A percentile compares a stretch with the other conserved stretches of the same genome.
Conservation (phyloP, 2,888 invertebrate species). For the Halocaridina rubra region DNA sequence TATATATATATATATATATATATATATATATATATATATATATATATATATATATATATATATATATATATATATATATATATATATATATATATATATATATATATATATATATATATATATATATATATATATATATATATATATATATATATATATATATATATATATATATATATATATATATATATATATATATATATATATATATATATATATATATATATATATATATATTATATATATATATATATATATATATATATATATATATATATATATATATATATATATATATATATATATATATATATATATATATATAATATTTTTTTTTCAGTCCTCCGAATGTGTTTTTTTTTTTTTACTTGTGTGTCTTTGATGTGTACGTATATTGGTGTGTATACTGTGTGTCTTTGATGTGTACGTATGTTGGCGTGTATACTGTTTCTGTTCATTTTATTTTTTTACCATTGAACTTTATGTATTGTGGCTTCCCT, state of each 20-base stretch:
- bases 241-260: neutral
- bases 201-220: neutral
- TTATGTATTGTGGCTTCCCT: too few relatives aligned
- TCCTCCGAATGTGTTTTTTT: too few relatives aligned
- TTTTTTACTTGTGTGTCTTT: too few relatives aligned
- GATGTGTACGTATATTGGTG: too few relatives aligned
- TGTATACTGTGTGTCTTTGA: too few relatives aligned
- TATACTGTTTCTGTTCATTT: too few relatives aligned
- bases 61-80: neutral
- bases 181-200: neutral
- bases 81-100: neutral
- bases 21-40: neutral
- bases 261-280: neutral
- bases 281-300: neutral
- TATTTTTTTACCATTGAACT: too few relatives aligned
- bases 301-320: neutral
- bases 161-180: neutral
- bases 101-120: conserved; percentile 8
- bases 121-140: neutral
- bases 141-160: neutral
- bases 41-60: neutral
- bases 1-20: neutral
- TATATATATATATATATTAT: neutral
- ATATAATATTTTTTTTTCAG: too few relatives aligned
- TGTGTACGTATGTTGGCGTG: too few relatives aligned